These are phyloP conservation scores for Orgyia antiqua DNA, from an alignment of 2,888 invertebrate genomes.

Conservation along the genomic window DNA sequence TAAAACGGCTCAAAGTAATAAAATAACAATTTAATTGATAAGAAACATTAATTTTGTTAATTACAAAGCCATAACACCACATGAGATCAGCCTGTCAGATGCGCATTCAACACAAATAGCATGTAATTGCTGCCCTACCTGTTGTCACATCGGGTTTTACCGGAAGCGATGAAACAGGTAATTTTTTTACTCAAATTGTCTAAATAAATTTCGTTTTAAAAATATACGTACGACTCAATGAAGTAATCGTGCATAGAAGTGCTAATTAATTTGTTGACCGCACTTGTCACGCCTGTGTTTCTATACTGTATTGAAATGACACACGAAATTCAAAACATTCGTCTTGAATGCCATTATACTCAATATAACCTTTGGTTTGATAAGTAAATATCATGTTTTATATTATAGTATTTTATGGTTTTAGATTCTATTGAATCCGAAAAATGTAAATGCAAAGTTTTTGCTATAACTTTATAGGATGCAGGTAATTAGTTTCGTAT, in stretches of 20 bases:
- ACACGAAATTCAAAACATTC: constrained; percentile 22
- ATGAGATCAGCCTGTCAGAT: too few species aligned
- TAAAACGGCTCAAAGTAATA: too few species aligned
- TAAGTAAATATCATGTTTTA: constrained; percentile 22
- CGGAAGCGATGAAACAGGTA: neutral
- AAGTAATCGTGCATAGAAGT: constrained; percentile 1
- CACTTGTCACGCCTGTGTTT: constrained; percentile 5
- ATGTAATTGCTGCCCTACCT: neutral
- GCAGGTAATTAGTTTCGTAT: too few species aligned
- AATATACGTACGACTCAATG: constrained; percentile 1
- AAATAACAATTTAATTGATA: too few species aligned
- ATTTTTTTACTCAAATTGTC: neutral
- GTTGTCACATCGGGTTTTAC: neutral
- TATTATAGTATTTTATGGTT: too few species aligned
- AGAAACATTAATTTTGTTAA: too few species aligned
- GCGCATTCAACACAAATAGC: too few species aligned
- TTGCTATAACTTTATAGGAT: too few species aligned
- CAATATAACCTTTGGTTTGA: constrained; percentile 14
- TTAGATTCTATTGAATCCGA: too few species aligned
- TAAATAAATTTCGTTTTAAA: neutral
- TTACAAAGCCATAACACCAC: too few species aligned
- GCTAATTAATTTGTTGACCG: constrained; percentile 9
- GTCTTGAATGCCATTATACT: constrained; percentile 17
- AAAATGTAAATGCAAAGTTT: too few species aligned
- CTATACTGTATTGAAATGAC: constrained; percentile 15